A percentile compares a stretch with the other conserved stretches of the same genome.
Conservation (phyloP, 2,113 vertebrate species). For the Zingel zingel region DNA sequence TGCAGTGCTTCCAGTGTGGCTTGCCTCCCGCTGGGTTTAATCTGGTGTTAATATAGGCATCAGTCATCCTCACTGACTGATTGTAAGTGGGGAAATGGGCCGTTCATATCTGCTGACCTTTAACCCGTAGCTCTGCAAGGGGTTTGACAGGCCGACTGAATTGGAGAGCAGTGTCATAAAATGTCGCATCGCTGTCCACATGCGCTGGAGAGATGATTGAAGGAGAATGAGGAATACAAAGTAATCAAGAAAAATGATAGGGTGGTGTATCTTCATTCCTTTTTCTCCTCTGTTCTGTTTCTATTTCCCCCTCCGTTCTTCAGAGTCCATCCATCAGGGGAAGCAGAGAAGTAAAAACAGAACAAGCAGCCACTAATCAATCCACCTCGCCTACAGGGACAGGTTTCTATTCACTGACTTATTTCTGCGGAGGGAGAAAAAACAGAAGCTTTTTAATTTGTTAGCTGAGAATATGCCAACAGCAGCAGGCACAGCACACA, state of each 20-base stretch:
- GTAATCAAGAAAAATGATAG: constrained; percentile 25
- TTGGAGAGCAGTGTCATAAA: neutral
- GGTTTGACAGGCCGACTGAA: constrained; percentile 1
- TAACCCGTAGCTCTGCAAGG: neutral
- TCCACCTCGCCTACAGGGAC: constrained; percentile 49
- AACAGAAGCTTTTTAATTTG: constrained; percentile 64
- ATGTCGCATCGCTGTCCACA: neutral
- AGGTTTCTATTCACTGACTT: constrained; percentile 49
- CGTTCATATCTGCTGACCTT: constrained; percentile 31
- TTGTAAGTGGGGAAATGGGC: constrained; percentile 24
- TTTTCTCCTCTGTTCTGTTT: neutral
- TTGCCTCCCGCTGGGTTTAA: constrained; percentile 23
- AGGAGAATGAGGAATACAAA: neutral
- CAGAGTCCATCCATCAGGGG: constrained; percentile 45
- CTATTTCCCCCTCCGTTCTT: constrained; percentile 5
- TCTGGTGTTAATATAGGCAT: constrained; percentile 46
- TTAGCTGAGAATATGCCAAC: constrained; percentile 48
- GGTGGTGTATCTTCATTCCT: neutral
- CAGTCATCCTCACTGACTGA: constrained; percentile 40
- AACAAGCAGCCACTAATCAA: constrained; percentile 57
- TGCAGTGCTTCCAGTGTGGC: neutral
- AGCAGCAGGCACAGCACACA: constrained; percentile 32
- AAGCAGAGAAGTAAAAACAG: constrained; percentile 44
- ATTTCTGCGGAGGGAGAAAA: constrained; percentile 26
- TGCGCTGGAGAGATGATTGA: neutral